Percentiles rank a stretch among this genome's conserved stretches.
Evolutionary conservation across 2,797 vertebrate species (phyloP).

Genomic region (Ambastaia sidthimunki): DNA sequence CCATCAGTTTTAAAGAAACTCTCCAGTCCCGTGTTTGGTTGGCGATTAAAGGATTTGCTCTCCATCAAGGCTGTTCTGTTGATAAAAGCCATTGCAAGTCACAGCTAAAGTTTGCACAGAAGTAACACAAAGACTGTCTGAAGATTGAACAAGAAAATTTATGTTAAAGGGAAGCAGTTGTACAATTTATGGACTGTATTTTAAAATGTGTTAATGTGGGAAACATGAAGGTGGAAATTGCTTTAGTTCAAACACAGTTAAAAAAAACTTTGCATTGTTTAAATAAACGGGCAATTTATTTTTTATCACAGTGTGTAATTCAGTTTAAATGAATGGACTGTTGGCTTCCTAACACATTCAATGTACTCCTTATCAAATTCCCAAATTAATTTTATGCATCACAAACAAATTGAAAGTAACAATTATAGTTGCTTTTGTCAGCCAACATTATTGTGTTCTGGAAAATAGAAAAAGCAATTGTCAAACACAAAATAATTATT

Average conservation of each 20-base stretch:
- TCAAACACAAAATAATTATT: no score
- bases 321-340: conserved; percentile 24
- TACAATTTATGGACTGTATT: not conserved
- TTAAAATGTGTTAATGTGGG: not conserved
- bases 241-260: conserved; percentile 8
- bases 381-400: conserved; percentile 47
- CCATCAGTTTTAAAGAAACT: conserved; percentile 3
- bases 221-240: not conserved
- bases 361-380: conserved; percentile 32
- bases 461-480: not conserved
- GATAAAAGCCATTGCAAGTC: not conserved
- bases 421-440: conserved; percentile 6
- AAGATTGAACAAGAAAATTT: not conserved
- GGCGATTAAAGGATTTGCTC: not conserved
- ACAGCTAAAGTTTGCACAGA: not conserved
- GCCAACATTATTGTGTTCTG: not conserved
- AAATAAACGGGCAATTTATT: conserved; percentile 10
- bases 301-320: conserved; percentile 8
- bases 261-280: conserved; percentile 7
- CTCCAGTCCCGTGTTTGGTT: not conserved
- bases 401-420: conserved; percentile 41
- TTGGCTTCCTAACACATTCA: conserved; percentile 26
- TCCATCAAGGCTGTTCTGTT: conserved; percentile 6
- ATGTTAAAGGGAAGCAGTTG: not conserved
- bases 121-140: not conserved